Percentiles rank a stretch among this genome's conserved stretches.
phyloP scores from a whole-genome alignment of 2,888 invertebrate species.

The Pandemis heparana region DNA sequence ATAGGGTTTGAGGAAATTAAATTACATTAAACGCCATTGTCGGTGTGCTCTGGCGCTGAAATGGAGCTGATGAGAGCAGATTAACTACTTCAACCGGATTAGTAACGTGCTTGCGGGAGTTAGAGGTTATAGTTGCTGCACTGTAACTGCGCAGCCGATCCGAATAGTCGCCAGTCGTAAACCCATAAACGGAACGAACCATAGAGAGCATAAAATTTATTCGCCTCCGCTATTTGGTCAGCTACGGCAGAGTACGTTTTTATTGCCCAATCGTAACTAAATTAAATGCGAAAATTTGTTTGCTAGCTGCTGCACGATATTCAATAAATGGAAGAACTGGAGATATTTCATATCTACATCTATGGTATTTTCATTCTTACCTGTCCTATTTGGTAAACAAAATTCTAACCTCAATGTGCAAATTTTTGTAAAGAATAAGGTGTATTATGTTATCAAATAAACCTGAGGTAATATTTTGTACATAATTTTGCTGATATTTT shows the following conservation, averaged over 20 bases:
- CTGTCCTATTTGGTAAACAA: too few relatives aligned
- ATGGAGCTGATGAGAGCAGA: constrained; percentile 50
- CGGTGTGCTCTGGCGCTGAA: constrained; percentile 60
- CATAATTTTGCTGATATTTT: too few relatives aligned
- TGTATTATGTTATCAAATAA: too few relatives aligned
- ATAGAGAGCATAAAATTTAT: constrained; percentile 21
- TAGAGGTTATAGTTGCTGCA: constrained; percentile 1
- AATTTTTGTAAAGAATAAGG: too few relatives aligned
- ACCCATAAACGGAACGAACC: constrained; percentile 38
- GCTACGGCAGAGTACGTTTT: constrained; percentile 22
- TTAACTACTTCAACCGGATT: constrained; percentile 44
- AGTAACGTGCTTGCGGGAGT: constrained; percentile 9
- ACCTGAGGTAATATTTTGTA: too few relatives aligned
- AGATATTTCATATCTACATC: background rate
- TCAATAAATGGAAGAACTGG: constrained; percentile 7
- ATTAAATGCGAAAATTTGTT: constrained; percentile 26
- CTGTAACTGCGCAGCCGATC: constrained; percentile 1
- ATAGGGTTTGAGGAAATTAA: constrained; percentile 82
- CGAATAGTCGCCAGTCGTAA: constrained; percentile 22
- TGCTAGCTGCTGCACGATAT: constrained; percentile 11
- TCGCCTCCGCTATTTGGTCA: constrained; percentile 27
- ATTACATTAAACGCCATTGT: constrained; percentile 81
- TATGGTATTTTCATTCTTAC: too few relatives aligned
- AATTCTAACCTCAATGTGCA: too few relatives aligned
- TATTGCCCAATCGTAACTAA: constrained; percentile 38